Percentiles rank a stretch among this genome's conserved stretches.
These are phyloP conservation scores for Pristionchus japonicus DNA, from an alignment of 2,888 invertebrate genomes.

Conservation along the genomic window DNA sequence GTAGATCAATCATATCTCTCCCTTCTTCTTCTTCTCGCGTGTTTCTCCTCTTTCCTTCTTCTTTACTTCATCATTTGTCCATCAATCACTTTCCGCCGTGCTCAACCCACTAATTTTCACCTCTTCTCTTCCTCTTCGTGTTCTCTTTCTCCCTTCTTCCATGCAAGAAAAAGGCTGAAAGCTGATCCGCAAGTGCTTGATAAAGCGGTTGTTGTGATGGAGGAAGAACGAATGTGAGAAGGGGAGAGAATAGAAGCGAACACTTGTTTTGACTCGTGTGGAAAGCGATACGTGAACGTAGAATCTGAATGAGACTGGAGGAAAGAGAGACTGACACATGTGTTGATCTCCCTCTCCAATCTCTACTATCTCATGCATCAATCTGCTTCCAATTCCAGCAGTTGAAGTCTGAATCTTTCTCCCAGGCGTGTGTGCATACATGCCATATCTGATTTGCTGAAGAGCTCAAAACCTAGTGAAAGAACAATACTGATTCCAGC, in stretches of 20 bases:
- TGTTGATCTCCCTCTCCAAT: background rate
- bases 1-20: background rate
- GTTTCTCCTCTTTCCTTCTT: background rate
- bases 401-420: too few species aligned
- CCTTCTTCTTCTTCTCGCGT: background rate
- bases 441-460: too few species aligned
- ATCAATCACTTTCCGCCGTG: background rate
- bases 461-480: too few species aligned
- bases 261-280: constrained; percentile 17
- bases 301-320: constrained; percentile 18
- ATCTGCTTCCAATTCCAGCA: constrained; percentile 47
- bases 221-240: background rate
- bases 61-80: constrained; percentile 44
- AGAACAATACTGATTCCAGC: too few species aligned
- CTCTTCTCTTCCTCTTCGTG: background rate
- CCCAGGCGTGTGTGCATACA: too few species aligned
- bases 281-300: constrained; percentile 1
- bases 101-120: background rate
- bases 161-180: background rate
- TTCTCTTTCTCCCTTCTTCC: background rate
- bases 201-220: constrained; percentile 15
- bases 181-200: constrained; percentile 32
- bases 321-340: constrained; percentile 17
- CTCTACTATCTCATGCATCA: background rate
- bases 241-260: background rate